Evolutionary conservation across 2,888 invertebrate species (phyloP), one percentile per base, ranked within the genome.

Genomic region (Dascillus cervinus): DNA sequence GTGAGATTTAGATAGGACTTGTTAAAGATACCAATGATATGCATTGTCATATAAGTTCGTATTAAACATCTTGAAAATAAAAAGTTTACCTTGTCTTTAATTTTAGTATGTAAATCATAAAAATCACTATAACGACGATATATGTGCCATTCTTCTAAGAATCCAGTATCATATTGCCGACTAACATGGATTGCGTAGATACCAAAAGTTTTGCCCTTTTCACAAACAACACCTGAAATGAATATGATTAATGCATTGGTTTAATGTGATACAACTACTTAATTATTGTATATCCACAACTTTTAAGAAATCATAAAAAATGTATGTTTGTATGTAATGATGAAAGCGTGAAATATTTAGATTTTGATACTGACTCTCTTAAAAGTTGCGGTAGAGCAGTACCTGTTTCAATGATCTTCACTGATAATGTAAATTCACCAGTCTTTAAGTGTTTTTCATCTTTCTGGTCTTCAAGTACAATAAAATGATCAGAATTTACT

Each of bases 91-190:
- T 73, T 77, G 33, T 84, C 83, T 55, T 84, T 83, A 24, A 92
- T 75, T 53, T 82, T 79, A 42, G 79, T 75, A 58, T 92, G 82
- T 10, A 96, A 70, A 56, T 91, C 90, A 55, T 92, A 78, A 64
- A 96, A 96, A 64, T 95, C 94, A 11, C 91, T 92, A 60, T 94
- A 96, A 52, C 95, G 67, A 47, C 95, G 70, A 52, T 91, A 89
- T 36, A 94, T 86, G 55, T 91, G 90, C 90, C 92, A 94, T 39
- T 82, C 77, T 49, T 86, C 85, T 46, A 77, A 71, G 44, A 73
- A 73, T 6, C 79, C 79, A 12, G 77, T 74, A 8, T 77, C 72
- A 52, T 74, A 77, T 11, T 71, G 69, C 44, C 83, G 75, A 2
- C 75, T 79, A 0, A 91, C 88, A 8, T 84, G 77, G 29, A 91